These are phyloP conservation scores for Drosophila engyochracea DNA, from an alignment of 2,888 invertebrate genomes.

Conservation along the genomic window DNA sequence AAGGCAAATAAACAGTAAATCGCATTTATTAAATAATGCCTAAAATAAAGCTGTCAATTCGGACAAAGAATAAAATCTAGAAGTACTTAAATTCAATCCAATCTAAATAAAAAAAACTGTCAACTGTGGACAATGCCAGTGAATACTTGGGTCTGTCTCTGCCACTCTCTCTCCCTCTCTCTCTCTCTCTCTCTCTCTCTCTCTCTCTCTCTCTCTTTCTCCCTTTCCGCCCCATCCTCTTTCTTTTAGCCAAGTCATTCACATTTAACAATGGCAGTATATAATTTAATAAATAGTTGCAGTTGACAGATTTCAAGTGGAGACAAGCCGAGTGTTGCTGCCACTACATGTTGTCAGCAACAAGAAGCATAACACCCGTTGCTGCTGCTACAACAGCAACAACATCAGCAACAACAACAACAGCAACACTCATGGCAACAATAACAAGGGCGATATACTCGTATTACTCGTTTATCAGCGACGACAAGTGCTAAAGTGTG, in stretches of 20 bases:
- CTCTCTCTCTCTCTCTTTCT: not conserved
- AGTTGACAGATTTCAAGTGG: constrained; percentile 81
- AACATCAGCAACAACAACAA: constrained; percentile 25
- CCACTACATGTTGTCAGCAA: constrained; percentile 44
- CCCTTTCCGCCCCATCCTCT: not conserved
- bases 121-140: constrained; percentile 1
- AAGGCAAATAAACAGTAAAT: constrained; percentile 42
- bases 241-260: constrained; percentile 50
- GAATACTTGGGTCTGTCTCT: constrained; percentile 7
- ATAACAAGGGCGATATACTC: constrained; percentile 46
- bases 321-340: constrained; percentile 41
- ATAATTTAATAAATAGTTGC: constrained; percentile 81
- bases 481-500: constrained; percentile 74
- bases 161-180: not conserved
- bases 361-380: constrained; percentile 22
- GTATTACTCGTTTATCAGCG: constrained; percentile 44
- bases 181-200: not conserved
- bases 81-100: constrained; percentile 29
- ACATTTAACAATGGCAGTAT: constrained; percentile 70
- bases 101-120: constrained; percentile 1
- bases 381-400: constrained; percentile 9
- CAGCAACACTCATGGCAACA: constrained; percentile 33
- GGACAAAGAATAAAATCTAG: constrained; percentile 12
- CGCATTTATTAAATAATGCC: constrained; percentile 40
- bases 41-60: constrained; percentile 31